A percentile compares a stretch with the other conserved stretches of the same genome.
Evolutionary conservation across 2,888 invertebrate species (phyloP).

Genomic region (Caenorhabditis japonica): DNA sequence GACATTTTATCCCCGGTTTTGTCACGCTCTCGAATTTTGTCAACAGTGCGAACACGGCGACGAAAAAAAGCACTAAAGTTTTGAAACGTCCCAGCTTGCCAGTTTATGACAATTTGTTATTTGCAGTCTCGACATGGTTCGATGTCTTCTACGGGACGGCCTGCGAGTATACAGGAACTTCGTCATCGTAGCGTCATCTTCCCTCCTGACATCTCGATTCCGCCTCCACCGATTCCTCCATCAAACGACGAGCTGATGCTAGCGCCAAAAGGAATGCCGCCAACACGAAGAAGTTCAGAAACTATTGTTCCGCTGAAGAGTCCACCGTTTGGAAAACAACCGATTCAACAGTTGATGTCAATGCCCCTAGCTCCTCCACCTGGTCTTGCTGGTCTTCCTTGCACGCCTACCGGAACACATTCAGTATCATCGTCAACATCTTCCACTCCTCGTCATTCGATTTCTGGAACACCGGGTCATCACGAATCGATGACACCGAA

Average conservation of each 20-base stretch:
- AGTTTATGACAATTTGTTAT: neutral
- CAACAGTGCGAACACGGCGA: too few species aligned
- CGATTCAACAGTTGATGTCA: neutral
- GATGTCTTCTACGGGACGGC: conserved; percentile 19
- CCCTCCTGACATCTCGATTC: conserved; percentile 24
- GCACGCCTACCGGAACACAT: conserved; percentile 15
- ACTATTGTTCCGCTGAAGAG: conserved; percentile 12
- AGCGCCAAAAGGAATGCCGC: neutral
- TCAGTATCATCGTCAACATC: conserved; percentile 21
- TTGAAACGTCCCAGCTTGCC: too few species aligned
- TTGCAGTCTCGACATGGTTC: conserved; percentile 34
- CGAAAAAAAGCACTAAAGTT: too few species aligned
- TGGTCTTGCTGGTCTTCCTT: neutral
- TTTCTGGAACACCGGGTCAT: conserved; percentile 26
- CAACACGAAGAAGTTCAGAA: conserved; percentile 26
- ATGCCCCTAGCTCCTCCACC: conserved; percentile 8
- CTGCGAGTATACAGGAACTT: conserved; percentile 32
- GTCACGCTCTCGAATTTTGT: too few species aligned
- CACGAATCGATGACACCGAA: conserved; percentile 6
- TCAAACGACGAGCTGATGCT: conserved; percentile 14
- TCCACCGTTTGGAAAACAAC: conserved; percentile 15
- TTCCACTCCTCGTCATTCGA: conserved; percentile 36
- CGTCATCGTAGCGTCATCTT: conserved; percentile 32
- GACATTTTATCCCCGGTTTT: too few species aligned
- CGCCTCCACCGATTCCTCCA: conserved; percentile 24